Evolutionary conservation across 2,797 vertebrate species (phyloP).

Genomic region (Siniperca undulata): DNA sequence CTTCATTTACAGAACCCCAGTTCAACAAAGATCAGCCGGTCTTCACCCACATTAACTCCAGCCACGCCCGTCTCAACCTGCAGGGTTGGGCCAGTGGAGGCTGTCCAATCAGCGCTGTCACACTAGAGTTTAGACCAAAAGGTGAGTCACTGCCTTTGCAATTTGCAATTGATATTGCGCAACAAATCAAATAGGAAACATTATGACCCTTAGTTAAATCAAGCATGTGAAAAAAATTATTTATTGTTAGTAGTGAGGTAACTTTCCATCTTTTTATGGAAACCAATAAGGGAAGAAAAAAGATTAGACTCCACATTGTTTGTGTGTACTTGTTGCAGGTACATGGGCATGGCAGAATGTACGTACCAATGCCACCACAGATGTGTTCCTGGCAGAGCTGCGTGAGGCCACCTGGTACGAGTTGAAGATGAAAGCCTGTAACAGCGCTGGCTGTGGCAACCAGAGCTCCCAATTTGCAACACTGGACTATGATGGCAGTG

Average conservation of each 20-base stretch:
- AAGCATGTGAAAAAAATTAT: background rate
- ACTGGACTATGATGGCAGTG: slow-evolving; percentile 97
- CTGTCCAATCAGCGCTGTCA: slow-evolving; percentile 93
- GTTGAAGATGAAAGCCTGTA: slow-evolving; percentile 97
- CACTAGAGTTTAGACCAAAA: slow-evolving; percentile 96
- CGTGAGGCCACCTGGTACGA: slow-evolving; percentile 99
- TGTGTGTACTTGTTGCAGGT: slow-evolving; percentile 65
- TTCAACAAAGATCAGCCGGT: slow-evolving; percentile 98
- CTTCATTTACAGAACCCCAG: slow-evolving; percentile 88
- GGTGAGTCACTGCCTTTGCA: slow-evolving; percentile 61
- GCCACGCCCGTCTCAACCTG: slow-evolving; percentile 95
- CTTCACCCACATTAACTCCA: slow-evolving; percentile 98
- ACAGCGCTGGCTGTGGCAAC: slow-evolving; percentile 98
- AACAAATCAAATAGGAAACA: background rate
- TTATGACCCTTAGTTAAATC: background rate
- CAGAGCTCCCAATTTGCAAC: slow-evolving; percentile 96
- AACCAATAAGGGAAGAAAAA: background rate
- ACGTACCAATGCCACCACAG: slow-evolving; percentile 92
- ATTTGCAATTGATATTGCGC: background rate
- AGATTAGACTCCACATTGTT: background rate
- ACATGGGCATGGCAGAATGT: slow-evolving; percentile 97
- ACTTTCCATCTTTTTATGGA: background rate
- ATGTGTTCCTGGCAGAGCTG: slow-evolving; percentile 95
- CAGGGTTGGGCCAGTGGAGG: slow-evolving; percentile 98
- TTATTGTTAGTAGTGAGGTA: background rate